Evolutionary conservation across 2,888 invertebrate species (phyloP).

Genomic region (Serripes groenlandicus): DNA sequence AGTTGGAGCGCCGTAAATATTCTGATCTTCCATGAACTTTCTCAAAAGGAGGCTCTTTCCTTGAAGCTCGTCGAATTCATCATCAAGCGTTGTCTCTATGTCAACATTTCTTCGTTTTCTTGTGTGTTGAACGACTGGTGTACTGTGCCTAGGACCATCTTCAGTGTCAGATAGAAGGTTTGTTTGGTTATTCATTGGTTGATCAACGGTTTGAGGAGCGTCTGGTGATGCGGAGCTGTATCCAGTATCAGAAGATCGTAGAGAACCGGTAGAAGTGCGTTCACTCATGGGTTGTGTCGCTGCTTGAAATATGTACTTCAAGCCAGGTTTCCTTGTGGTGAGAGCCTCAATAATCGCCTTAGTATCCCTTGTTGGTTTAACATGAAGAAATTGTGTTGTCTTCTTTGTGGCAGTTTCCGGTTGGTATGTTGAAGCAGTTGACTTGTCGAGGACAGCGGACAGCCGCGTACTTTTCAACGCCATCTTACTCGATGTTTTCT

Average conservation of each 20-base stretch:
- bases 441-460: too few species aligned
- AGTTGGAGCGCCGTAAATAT: not conserved
- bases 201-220: not conserved
- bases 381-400: too few species aligned
- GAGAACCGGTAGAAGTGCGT: constrained; percentile 47
- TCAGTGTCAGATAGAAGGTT: constrained; percentile 3
- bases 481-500: too few species aligned
- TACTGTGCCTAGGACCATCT: constrained; percentile 48
- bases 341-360: not conserved
- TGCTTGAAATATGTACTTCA: constrained; percentile 34
- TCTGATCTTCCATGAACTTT: constrained; percentile 56
- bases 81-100: constrained; percentile 33
- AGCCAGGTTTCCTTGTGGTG: constrained; percentile 40
- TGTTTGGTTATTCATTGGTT: not conserved
- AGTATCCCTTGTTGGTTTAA: too few species aligned
- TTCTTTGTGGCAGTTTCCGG: too few species aligned
- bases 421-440: too few species aligned
- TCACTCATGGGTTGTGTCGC: not conserved
- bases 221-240: constrained; percentile 32
- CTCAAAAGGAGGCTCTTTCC: constrained; percentile 49
- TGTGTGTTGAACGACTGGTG: constrained; percentile 24
- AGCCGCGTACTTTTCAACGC: too few species aligned
- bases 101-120: constrained; percentile 10
- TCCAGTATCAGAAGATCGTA: constrained; percentile 39
- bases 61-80: constrained; percentile 26